Evolutionary conservation across 2,888 invertebrate genomes (phyloP).

Genomic region (Ichneumoninae sp.): DNA sequence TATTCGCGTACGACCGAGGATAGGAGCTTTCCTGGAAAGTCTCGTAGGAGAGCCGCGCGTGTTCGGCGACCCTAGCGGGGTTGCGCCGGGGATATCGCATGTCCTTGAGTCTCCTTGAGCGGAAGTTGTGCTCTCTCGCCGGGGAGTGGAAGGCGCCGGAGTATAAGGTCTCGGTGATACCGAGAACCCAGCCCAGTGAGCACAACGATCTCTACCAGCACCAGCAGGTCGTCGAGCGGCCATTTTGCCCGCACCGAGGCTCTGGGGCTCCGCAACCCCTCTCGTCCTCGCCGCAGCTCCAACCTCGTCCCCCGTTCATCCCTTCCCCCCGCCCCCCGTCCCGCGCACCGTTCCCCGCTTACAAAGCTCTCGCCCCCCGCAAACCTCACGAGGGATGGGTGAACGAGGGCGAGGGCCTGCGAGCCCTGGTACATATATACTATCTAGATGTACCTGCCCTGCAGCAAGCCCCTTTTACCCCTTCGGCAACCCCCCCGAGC

Average conservation of each 20-base stretch:
- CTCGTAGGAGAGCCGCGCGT: slow-evolving; percentile 44
- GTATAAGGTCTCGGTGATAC: slow-evolving; percentile 70
- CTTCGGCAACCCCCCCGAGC: slow-evolving; percentile 30
- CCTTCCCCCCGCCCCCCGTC: slow-evolving; percentile 12
- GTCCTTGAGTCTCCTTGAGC: slow-evolving; percentile 69
- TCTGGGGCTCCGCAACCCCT: slow-evolving; percentile 67
- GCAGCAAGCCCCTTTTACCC: slow-evolving; percentile 68
- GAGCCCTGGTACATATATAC: slow-evolving; percentile 76
- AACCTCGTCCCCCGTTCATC: slow-evolving; percentile 59
- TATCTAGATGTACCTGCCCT: slow-evolving; percentile 80
- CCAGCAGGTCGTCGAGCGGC: slow-evolving; percentile 80
- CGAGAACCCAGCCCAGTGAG: slow-evolving; percentile 70
- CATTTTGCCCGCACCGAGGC: slow-evolving; percentile 79
- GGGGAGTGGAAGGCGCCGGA: slow-evolving; percentile 37
- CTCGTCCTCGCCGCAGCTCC: slow-evolving; percentile 69
- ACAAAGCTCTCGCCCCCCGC: slow-evolving; percentile 73
- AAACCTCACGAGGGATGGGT: slow-evolving; percentile 77
- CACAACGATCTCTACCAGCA: slow-evolving; percentile 73
- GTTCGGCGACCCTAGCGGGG: slow-evolving; percentile 47
- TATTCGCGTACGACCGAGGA: slow-evolving; percentile 25
- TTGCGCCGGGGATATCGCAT: slow-evolving; percentile 66
- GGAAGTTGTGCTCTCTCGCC: slow-evolving; percentile 62
- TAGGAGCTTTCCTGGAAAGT: slow-evolving; percentile 10
- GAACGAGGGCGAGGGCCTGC: slow-evolving; percentile 80
- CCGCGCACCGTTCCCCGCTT: slow-evolving; percentile 59